Evolutionary conservation across 2,113 vertebrate genomes (phyloP), one percentile per base, ranked within the genome.

Genomic region (Alouatta palliata): DNA sequence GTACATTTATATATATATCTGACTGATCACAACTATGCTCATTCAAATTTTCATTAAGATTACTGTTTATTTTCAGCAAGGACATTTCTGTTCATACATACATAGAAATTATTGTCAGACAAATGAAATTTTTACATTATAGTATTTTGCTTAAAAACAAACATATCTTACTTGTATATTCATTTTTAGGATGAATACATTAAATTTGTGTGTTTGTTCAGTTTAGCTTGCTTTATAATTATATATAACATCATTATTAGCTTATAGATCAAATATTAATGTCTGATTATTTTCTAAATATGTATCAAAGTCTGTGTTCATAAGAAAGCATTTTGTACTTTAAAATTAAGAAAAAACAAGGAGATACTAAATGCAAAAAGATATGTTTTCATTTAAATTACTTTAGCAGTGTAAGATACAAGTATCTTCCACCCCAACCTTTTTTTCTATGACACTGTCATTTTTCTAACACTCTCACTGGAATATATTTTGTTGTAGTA

Each of bases 401-500:
- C 96, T 91, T 93, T 84, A 95, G 43, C 66, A 66, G 4, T 49
- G 4, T 80, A 91, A 77, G 81, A 43, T 79, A 73, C 70, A 73
- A 30, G 25, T 80, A 19, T 30, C 58, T 58, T 35, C 52, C 11
- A 10, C 54, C 12, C 70, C 37, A 93, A 32, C 68, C 58, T 90
- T 94, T 87, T 68, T 86, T 87, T 61, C 37, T 25, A 68, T 94
- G 89, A 97, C 94, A 95, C 52, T 97, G 97, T 98, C 97, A 98
- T 58, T 97, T 96, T 96, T 96, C 97, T 95, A 94, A 90, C 13
- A 2, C 88, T 97, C 93, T 98, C 56, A 82, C 49, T 56, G 79
- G 96, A 95, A 96, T 97, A 97, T 98, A 97, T 96, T 97, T 98
- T 98, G 92, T 97, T 97, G 91, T 97, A 97, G 96, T 97, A 98